Evolutionary conservation across 2,797 vertebrate genomes (phyloP).

Genomic region (Bradypodion ventrale): DNA sequence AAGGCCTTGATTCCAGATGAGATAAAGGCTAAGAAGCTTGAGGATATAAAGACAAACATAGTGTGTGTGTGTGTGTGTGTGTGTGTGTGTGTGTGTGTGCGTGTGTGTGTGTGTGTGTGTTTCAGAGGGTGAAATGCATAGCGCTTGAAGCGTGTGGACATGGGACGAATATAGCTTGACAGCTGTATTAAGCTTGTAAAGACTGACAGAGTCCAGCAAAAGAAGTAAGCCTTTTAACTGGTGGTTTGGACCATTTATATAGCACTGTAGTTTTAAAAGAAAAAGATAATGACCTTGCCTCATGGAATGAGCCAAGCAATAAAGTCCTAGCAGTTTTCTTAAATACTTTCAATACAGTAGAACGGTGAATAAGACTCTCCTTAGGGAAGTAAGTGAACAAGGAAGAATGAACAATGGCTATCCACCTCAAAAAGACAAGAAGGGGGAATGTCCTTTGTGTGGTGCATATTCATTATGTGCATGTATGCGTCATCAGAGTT

Average conservation of each 20-base stretch:
- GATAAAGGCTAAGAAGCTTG: constrained; percentile 65
- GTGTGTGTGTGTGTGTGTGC: constrained; percentile 53
- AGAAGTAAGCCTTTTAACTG: constrained; percentile 26
- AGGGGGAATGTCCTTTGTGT: not conserved
- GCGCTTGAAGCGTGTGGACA: constrained; percentile 53
- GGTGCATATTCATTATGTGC: not conserved
- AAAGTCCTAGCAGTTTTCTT: not conserved
- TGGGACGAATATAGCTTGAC: constrained; percentile 46
- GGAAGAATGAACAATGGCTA: not conserved
- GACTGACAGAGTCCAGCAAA: not conserved
- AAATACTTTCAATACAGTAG: constrained; percentile 2
- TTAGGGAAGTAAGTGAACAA: not conserved
- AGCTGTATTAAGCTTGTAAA: constrained; percentile 41
- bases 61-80: constrained; percentile 45
- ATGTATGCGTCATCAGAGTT: not conserved
- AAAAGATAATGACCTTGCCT: constrained; percentile 7
- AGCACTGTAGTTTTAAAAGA: not conserved
- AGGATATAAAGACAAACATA: constrained; percentile 55
- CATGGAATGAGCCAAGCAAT: constrained; percentile 1
- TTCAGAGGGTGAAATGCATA: constrained; percentile 49
- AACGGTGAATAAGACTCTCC: not conserved
- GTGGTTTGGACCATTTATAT: constrained; percentile 4
- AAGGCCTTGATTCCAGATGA: constrained; percentile 56
- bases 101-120: constrained; percentile 55
- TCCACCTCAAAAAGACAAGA: not conserved